Evolutionary conservation across 2,113 vertebrate genomes (phyloP).

Genomic region (Brachypodius melanocephalos): DNA sequence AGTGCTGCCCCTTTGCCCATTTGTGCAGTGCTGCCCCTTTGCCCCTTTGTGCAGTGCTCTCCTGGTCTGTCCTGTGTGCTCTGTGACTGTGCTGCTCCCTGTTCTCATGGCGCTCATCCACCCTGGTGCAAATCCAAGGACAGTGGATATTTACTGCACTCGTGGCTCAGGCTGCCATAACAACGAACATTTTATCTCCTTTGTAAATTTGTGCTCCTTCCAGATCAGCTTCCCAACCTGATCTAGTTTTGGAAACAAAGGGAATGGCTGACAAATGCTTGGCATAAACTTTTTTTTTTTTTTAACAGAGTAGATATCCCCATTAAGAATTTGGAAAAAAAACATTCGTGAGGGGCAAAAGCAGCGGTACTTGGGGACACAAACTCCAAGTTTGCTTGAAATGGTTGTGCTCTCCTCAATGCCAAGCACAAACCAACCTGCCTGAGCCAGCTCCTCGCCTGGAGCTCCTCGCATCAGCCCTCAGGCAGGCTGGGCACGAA

Average conservation of each 20-base stretch:
- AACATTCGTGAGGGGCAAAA: not conserved
- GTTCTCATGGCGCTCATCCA: not conserved
- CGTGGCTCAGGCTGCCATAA: not conserved
- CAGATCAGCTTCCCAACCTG: not conserved
- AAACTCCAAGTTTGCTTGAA: not conserved
- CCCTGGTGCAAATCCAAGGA: not conserved
- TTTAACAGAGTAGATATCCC: not conserved
- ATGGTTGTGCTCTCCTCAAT: not conserved
- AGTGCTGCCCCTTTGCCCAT: not conserved
- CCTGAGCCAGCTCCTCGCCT: not conserved
- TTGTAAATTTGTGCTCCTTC: not conserved
- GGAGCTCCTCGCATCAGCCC: not conserved
- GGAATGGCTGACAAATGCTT: not conserved
- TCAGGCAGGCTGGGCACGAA: not conserved
- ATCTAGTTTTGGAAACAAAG: constrained; percentile 12
- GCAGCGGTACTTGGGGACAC: not conserved
- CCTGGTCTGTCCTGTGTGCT: not conserved
- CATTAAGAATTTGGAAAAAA: not conserved
- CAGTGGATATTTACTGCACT: not conserved
- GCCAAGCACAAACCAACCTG: not conserved
- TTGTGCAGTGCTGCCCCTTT: not conserved
- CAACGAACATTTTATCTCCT: not conserved
- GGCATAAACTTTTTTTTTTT: not conserved
- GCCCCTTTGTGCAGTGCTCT: not conserved
- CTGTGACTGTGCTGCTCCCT: not conserved